Conservation (phyloP, 37 sponge, comb jelly and placozoan genomes). For the Halisarca cf. caerulea region DNA sequence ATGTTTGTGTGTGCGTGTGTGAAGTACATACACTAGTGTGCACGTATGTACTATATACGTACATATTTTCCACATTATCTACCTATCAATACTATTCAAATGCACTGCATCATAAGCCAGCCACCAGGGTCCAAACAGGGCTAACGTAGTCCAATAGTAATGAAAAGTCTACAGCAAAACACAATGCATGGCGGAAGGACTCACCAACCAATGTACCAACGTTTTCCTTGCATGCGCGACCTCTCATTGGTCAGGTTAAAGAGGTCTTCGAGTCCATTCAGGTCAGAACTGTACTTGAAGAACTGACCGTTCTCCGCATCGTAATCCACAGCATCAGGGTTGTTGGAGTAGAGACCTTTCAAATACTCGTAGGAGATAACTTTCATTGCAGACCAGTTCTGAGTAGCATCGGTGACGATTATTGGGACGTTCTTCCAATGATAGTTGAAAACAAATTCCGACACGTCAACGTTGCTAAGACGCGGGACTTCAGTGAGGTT, state of each 20-base stretch:
- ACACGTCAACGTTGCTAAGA: constrained; percentile 33
- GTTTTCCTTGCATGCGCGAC: constrained; percentile 44
- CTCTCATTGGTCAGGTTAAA: constrained; percentile 58
- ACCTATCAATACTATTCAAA: too few species aligned
- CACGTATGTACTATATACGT: too few species aligned
- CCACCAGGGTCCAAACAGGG: too few species aligned
- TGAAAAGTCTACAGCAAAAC: too few species aligned
- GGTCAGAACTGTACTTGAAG: constrained; percentile 74
- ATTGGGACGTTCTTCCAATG: constrained; percentile 55
- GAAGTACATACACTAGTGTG: too few species aligned
- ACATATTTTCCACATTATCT: too few species aligned
- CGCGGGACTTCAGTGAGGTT: constrained; percentile 40
- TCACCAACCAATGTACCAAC: constrained; percentile 95
- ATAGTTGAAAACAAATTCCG: constrained; percentile 59
- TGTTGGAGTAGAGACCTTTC: constrained; percentile 51
- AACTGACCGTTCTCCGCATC: constrained; percentile 64
- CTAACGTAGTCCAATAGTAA: too few species aligned
- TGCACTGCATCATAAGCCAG: too few species aligned
- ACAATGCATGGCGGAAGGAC: constrained; percentile 9
- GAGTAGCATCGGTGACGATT: constrained; percentile 67
- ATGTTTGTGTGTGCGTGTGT: too few species aligned
- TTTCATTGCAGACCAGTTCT: constrained; percentile 57
- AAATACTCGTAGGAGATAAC: constrained; percentile 75
- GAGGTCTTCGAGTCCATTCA: constrained; percentile 56
- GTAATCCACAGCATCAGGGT: constrained; percentile 44